Percentiles rank a stretch among this genome's conserved stretches.
These are phyloP conservation scores for Clarias magur DNA, from an alignment of 2,113 vertebrate genomes.

Conservation along the genomic window DNA sequence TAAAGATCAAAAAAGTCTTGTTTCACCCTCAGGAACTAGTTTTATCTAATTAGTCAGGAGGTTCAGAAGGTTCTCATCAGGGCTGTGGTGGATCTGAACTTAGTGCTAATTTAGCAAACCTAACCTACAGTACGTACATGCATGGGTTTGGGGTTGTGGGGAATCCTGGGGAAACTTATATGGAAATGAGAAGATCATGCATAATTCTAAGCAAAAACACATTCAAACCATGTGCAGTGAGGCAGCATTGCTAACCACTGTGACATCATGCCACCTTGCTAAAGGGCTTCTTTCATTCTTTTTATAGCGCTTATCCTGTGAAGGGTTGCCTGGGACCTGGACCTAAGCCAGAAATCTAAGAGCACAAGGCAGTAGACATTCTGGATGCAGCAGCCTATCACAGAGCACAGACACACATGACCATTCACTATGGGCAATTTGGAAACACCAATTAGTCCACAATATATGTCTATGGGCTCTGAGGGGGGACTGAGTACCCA, in stretches of 20 bases:
- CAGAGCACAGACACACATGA: too few relatives aligned
- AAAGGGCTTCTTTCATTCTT: background rate
- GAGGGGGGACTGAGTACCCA: too few relatives aligned
- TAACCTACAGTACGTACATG: background rate
- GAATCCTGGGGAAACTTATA: background rate
- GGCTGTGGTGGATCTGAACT: background rate
- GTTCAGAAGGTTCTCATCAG: too few relatives aligned
- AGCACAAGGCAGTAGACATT: too few relatives aligned
- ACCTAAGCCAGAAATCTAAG: too few relatives aligned
- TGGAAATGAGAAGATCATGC: background rate
- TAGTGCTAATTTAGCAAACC: background rate
- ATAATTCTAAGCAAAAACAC: background rate
- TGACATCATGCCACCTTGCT: background rate
- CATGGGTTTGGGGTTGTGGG: background rate
- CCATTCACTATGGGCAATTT: too few relatives aligned
- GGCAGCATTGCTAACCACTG: background rate
- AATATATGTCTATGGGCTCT: too few relatives aligned
- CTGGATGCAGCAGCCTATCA: too few relatives aligned
- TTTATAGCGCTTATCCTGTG: too few relatives aligned
- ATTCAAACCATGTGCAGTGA: background rate
- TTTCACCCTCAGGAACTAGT: background rate
- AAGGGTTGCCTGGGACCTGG: too few relatives aligned
- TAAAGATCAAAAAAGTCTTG: background rate
- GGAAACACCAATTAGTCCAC: too few relatives aligned
- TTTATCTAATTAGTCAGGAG: background rate